Evolutionary conservation across 2,888 invertebrate species (phyloP), one percentile per base, ranked within the genome.

Genomic region (Colletes collaris): DNA sequence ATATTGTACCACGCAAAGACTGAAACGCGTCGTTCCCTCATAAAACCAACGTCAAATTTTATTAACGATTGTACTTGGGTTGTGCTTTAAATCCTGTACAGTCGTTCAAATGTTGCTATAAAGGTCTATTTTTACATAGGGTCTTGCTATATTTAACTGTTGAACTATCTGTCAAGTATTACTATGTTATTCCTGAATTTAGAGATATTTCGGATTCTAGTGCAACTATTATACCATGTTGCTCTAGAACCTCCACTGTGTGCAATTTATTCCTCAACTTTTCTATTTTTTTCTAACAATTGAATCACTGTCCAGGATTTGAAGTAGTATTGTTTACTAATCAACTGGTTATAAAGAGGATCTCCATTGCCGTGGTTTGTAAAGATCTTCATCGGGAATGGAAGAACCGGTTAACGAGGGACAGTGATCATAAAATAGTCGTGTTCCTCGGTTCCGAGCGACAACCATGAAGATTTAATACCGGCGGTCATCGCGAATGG

Each of bases 391-490:
- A 52, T 60, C 67, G 44, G 44, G 16, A n/a, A n/a, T 0, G 44
- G 44, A 67, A 35, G 44, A 19, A 13, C 65, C 35, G 4, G 52
- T 52, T 44, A 58, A 50, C 55, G 66, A 58, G 50, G 16, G 46
- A 3, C 16, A n/a, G 52, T 4, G 10, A 35, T 19, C 16, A 59
- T 73, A 67, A 73, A 73, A 16, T 35, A 35, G 13, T 3, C 64
- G 53, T 35, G 70, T 52, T 35, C 10, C n/a, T 35, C 16, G 40
- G 55, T 58, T 50, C 50, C 37, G 13, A 16, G 27, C 50, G 75
- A 13, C 50, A 40, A 35, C 71, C 71, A 71, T 63, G 58, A 64
- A 71, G 75, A 71, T 71, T 64, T 75, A 75, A 71, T 56, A 19
- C 49, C 58, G 44, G 7, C 13, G 50, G 44, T 70, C 70, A 50